Evolutionary conservation across 2,113 vertebrate genomes (phyloP), one percentile per base, ranked within the genome.

Genomic region (Mola mola): DNA sequence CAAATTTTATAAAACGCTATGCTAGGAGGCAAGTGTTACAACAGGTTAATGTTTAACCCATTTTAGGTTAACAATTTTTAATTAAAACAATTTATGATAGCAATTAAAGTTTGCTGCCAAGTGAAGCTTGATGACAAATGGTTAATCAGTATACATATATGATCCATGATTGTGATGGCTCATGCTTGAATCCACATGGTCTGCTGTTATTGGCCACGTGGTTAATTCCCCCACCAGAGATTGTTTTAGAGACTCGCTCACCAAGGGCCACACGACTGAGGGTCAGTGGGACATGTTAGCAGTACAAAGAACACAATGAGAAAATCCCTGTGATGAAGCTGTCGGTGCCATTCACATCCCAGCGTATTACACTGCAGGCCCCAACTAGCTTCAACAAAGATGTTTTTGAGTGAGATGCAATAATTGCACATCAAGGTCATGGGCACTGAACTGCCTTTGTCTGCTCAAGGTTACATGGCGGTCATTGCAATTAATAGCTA

Each of bases 381-480:
- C 26, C 24, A 21, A 7, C 24, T 42, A 1, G 2, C 33, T 34
- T 38, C 42, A 65, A 86, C 75, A 87, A 82, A 76, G 67, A 41
- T 1, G 0, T 56, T 53, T 55, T 46, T 78, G 44, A 68, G 10
- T 29, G 22, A 15, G 56, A 40, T 9, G 20, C 53, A 17, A 20
- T 70, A 57, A 78, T 84, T 64, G 43, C 34, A 25, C 20, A 8
- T 2, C 2, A 2, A 2, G 56, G 41, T 72, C 49, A 38, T 0
- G 40, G 38, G 19, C 1, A 0, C 43, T 41, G 28, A n/a, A 0
- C 4, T 57, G 16, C 65, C 34, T 82, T 85, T 86, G 53, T 83
- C 33, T 69, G 8, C 8, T n/a, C 15, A 0, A 55, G 81, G 79
- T 86, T 56, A 66, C 4, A 0, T 38, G 1, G 9, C 52, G 53